Evolutionary conservation across 1,140 invertebrate species (phyloP), one percentile per base, ranked within the genome.

Genomic region (Lepidurus couesii): DNA sequence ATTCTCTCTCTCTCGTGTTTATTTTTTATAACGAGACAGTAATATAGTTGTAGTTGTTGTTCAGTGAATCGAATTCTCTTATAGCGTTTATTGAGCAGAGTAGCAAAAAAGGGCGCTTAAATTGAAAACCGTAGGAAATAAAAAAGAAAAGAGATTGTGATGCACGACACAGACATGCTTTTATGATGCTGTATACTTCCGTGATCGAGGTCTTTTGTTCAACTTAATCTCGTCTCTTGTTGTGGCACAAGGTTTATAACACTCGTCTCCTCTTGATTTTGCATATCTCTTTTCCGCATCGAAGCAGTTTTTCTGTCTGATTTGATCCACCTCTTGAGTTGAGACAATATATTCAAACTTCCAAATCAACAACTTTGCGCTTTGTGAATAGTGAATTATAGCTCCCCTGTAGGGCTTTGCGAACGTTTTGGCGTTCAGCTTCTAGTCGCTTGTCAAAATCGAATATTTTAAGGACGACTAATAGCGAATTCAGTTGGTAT

Each of bases 181-280:
- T 65, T 65, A 65, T 65, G 53, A 65, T 65, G 53, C 53, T 65
- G 53, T 65, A 65, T 65, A 65, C 53, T 65, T 65, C 53, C 21
- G 53, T 65, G 53, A 65, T n/a, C n/a, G 6, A 13, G 13, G 53
- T 65, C 21, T 65, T 21, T 16, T 65, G 21, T 65, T 65, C 53
- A 13, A 16, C 21, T n/a, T 7, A 65, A 65, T 65, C 8, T 65
- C 53, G 53, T 65, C 13, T 16, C 53, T 65, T 21, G 21, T 65
- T 65, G 53, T 21, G 53, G 53, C 53, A 65, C 0, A 13, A 65
- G 21, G 16, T 65, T 65, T 65, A 65, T 16, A 65, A 65, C 13
- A 7, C n/a, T 65, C 53, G 13, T 21, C 53, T 16, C 53, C 16
- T 9, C 53, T 65, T 65, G 53, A 65, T 13, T 21, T 65, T 65